Percentiles rank a stretch among this genome's conserved stretches.
Evolutionary conservation across 2,888 invertebrate genomes (phyloP).

Genomic region (Oligia fasciuncula): DNA sequence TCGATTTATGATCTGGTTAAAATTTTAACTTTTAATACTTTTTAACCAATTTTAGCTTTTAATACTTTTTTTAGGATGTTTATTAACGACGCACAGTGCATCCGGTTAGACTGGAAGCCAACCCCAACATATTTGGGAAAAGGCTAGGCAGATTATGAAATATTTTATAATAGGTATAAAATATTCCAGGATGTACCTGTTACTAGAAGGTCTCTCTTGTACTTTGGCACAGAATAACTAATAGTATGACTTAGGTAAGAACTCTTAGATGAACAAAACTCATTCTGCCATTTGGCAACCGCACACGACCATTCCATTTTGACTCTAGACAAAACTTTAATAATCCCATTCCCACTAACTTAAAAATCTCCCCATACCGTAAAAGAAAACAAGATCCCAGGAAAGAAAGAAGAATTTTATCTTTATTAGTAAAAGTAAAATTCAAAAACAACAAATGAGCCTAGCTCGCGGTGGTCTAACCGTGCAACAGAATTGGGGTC

Average conservation of each 20-base stretch:
- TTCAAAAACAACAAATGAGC: constrained; percentile 40
- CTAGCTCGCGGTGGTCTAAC: constrained; percentile 53
- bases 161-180: not conserved
- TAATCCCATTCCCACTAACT: not conserved
- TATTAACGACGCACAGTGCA: not conserved
- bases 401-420: constrained; percentile 21
- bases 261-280: not conserved
- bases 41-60: not conserved
- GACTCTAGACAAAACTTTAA: not conserved
- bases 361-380: not conserved
- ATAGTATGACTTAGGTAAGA: too few species aligned
- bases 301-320: not conserved
- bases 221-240: not conserved
- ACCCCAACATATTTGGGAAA: too few species aligned
- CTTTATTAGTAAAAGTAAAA: constrained; percentile 25
- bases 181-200: not conserved
- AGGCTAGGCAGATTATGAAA: too few species aligned
- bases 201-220: not conserved
- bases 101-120: too few species aligned
- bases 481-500: constrained; percentile 30
- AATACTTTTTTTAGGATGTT: not conserved
- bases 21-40: not conserved
- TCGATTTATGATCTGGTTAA: not conserved
- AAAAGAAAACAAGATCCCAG: constrained; percentile 4
- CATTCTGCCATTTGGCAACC: too few species aligned